Base-by-base conservation (phyloP, 2,113 vertebrate genomes). In the Phalacrocorax brasilianus region DNA sequence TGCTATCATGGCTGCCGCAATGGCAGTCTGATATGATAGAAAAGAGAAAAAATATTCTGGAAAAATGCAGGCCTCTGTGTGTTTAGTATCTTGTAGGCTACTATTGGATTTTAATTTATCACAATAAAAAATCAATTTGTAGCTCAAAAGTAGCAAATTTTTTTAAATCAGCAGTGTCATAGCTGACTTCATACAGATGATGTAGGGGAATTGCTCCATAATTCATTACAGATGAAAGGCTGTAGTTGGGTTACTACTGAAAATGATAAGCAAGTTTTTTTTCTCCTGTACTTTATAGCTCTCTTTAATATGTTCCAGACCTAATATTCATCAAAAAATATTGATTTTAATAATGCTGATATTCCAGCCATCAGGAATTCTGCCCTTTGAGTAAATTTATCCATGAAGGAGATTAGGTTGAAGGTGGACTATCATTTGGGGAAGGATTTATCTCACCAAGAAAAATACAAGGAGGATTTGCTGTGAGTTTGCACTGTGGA, bases 71-170 rank as follows among this genome's bases (percentile, higher is more conserved):
- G 59, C 67, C 83, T 95, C 95, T 96, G 23, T 94, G 21, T 91
- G 38, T 84, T 95, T 45, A 65, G 53, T 94, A 16, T 97, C 95
- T 91, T 93, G 44, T 96, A 97, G 88, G 63, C 89, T 96, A 78
- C 93, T 96, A 96, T 95, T 97, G 95, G 76, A 96, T 97, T 98
- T 97, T 97, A 97, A 97, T 98, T 97, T 97, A 95, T 97, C 93
- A 96, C 83, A 94, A 97, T 97, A 96, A 96, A 95, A 97, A 94
- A 97, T 97, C 94, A 95, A 96, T 97, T 95, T 96, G 85, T 86
- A 97, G 92, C 94, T 97, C 89, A 96, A 97, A 98, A 96, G 95
- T 61, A 95, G 93, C 81, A 91, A 77, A 58, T 79, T 95, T 89
- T 97, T 90, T 28, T 4, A 95, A 97, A 97, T 91, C 95, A 93